phyloP scores from a whole-genome alignment of 2,797 vertebrate genomes.

The Prunella strophiata region DNA sequence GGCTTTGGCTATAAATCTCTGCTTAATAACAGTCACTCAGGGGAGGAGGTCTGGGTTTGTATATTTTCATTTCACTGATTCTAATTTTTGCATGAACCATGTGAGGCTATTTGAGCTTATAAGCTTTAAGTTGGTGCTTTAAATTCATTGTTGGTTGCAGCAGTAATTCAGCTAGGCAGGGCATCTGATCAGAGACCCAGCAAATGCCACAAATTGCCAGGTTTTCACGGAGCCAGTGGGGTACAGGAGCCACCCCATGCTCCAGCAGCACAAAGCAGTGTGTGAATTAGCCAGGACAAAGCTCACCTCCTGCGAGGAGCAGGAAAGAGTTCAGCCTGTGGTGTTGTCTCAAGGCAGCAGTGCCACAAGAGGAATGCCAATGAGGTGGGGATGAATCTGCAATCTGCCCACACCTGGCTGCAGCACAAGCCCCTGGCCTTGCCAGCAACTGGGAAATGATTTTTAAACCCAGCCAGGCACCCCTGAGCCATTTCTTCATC shows the following conservation, averaged over 20 bases:
- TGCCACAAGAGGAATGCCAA: neutral
- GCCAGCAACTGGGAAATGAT: neutral
- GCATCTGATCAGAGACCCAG: neutral
- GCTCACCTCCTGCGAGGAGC: neutral
- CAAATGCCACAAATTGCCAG: neutral
- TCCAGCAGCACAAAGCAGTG: neutral
- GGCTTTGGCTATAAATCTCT: conserved; percentile 61
- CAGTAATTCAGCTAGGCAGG: neutral
- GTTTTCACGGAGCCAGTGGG: neutral
- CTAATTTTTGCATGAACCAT: conserved; percentile 46
- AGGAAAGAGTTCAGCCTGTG: neutral
- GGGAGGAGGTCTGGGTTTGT: conserved; percentile 22
- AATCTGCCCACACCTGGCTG: neutral
- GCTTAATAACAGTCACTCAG: conserved; percentile 41
- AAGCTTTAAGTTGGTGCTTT: conserved; percentile 6
- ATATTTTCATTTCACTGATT: conserved; percentile 47
- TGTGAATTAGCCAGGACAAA: neutral
- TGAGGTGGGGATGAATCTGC: neutral
- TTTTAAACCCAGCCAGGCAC: neutral
- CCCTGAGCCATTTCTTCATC: neutral
- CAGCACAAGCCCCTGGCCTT: neutral
- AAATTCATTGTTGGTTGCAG: conserved; percentile 26
- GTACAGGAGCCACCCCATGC: neutral
- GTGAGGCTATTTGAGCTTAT: neutral
- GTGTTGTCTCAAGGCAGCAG: neutral